Base-by-base conservation (phyloP, 2,113 vertebrate species). In the Erythrocercus mccallii region DNA sequence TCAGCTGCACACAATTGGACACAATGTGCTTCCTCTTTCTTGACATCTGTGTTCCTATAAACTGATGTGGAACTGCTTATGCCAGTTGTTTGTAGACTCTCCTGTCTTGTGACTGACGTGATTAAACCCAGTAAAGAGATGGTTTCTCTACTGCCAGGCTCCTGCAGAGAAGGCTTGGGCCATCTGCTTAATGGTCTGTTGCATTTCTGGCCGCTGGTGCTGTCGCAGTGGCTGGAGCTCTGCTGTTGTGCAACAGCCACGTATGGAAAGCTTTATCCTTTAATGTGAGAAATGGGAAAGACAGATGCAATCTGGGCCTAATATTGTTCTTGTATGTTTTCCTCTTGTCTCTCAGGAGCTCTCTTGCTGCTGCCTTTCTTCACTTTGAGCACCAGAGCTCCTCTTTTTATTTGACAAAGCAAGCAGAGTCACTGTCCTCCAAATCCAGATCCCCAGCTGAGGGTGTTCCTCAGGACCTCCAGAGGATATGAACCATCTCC, bases 201-300 rank as follows among this genome's bases (percentile, higher is more conserved):
- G 66, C 1, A 15, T 60, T 71, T 23, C 78, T 79, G 90, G 88
- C 38, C 21, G 24, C 38, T 10, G 76, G 65, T 61, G 79, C 80
- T 58, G 95, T 25, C 5, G 22, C 2, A 1, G 64, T 42, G 83
- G 69, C 88, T 74, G 78, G 45, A 35, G 78, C 68, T 95, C 93
- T 86, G 95, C 62, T 61, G 68, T 5, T 61, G 62, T 10, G 56
- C 82, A 78, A 2, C 58, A 51, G 81, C 20, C n/a, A 40, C 15
- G 42, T 17, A 93, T 94, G 95, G 95, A 93, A 86, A 95, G 82
- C 71, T 71, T 95, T 62, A 95, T 38, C 65, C 85, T 83, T 66
- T 94, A 45, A 96, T 92, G 86, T 40, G 90, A 56, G 83, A 92
- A 96, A 81, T 17, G 38, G 57, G 72, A 72, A 64, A 93, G 93